Percentiles rank a stretch among this genome's conserved stretches.
These are phyloP conservation scores for Euzophera pinguis DNA, from an alignment of 2,888 invertebrate species.

Conservation along the genomic window DNA sequence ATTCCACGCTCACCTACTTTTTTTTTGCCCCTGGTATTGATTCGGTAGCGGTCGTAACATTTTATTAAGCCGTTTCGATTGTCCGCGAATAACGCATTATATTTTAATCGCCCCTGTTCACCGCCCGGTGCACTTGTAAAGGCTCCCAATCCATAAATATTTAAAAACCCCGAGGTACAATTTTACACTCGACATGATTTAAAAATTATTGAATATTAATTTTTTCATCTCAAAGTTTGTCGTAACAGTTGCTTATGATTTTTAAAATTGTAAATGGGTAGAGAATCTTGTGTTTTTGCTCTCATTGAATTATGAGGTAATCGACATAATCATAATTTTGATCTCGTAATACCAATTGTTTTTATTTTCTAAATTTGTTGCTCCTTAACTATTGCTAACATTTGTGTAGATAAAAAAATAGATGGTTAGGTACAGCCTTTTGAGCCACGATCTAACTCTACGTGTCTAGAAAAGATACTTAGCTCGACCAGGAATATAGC, in stretches of 20 bases:
- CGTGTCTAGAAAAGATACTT: too few species aligned
- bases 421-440: too few species aligned
- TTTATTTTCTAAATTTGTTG: too few species aligned
- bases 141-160: conserved; percentile 34
- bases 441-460: too few species aligned
- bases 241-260: not conserved
- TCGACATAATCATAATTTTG: too few species aligned
- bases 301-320: too few species aligned
- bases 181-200: conserved; percentile 34
- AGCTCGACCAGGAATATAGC: too few species aligned
- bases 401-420: too few species aligned
- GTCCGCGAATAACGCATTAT: conserved; percentile 50
- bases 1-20: conserved; percentile 43
- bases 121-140: conserved; percentile 31
- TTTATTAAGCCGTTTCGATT: conserved; percentile 51
- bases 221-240: not conserved
- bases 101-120: conserved; percentile 45
- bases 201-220: conserved; percentile 20
- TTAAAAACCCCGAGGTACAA: conserved; percentile 35
- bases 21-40: conserved; percentile 34
- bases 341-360: too few species aligned
- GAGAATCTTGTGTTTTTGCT: too few species aligned
- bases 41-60: conserved; percentile 53
- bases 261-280: not conserved
- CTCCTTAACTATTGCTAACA: too few species aligned